Percentiles rank a stretch among this genome's conserved stretches.
Conservation (phyloP, 2,113 vertebrate species). For the Percopsis transmontana region DNA sequence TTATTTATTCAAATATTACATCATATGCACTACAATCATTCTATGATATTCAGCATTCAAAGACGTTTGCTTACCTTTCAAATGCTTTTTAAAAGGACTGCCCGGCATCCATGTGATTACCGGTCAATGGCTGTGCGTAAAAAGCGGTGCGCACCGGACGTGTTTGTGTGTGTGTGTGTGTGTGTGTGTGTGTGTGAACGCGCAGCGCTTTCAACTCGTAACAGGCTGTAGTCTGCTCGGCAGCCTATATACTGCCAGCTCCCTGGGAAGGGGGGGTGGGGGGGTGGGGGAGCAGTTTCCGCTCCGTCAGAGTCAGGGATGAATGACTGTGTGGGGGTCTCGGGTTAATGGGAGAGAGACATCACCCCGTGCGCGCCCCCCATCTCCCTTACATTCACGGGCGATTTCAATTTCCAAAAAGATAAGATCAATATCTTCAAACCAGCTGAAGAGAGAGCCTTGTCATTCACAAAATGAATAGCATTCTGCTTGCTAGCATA, state of each 20-base stretch:
- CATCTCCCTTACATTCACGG: slow-evolving; percentile 35
- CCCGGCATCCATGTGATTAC: slow-evolving; percentile 30
- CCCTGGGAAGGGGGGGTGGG: slow-evolving; percentile 56
- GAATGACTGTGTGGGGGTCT: slow-evolving; percentile 36
- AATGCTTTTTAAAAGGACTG: slow-evolving; percentile 34
- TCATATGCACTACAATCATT: no score
- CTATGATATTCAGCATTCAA: background rate
- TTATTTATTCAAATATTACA: no score
- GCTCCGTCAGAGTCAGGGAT: slow-evolving; percentile 32
- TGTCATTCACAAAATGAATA: slow-evolving; percentile 46
- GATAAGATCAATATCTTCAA: slow-evolving; percentile 6
- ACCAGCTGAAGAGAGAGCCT: slow-evolving; percentile 25
- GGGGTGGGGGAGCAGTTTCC: slow-evolving; percentile 60
- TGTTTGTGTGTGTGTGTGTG: background rate
- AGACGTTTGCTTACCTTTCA: slow-evolving; percentile 48
- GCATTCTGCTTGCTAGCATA: slow-evolving; percentile 34
- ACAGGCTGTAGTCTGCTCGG: slow-evolving; percentile 45
- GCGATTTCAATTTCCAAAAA: slow-evolving; percentile 23
- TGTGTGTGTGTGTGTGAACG: background rate
- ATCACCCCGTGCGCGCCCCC: slow-evolving; percentile 13
- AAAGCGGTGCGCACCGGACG: background rate
- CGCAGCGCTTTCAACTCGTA: slow-evolving; percentile 39
- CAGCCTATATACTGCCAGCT: slow-evolving; percentile 62
- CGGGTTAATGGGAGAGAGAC: slow-evolving; percentile 37
- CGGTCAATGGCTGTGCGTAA: slow-evolving; percentile 13